Base-by-base conservation (phyloP, 1,140 invertebrate species). In the Scaptomyza pallida region DNA sequence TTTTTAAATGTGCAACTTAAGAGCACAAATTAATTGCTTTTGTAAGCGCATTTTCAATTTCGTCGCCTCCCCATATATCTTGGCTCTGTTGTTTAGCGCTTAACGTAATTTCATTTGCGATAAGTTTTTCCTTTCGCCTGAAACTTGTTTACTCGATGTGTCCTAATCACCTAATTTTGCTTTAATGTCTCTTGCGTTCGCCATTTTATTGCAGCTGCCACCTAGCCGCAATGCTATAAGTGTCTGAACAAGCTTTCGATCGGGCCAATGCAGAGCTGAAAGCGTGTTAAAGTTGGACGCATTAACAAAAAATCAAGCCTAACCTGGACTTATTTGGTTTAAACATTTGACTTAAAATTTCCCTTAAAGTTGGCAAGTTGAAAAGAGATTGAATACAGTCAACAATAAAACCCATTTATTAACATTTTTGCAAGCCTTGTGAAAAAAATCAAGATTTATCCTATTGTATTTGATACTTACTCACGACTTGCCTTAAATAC, bases 61-160 rank as follows among this genome's bases (percentile, higher is more conserved):
- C 45, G 35, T 10, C 69, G 47, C n/a, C n/a, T n/a, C n/a, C 44
- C 54, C 47, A 54, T 60, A 59, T 50, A 15, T 17, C 45, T 61
- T 47, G 4, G n/a, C 33, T 26, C 35, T 59, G 21, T 19, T 30
- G 26, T 6, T 30, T 30, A 8, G 6, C 51, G 33, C 68, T 44
- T 44, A 60, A 67, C 62, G 62, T 48, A 67, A 62, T 80, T 85
- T 72, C 50, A 65, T 80, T 51, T 68, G 69, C 68, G 59, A 80
- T 86, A 67, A 63, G 63, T 86, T 85, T 85, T 88, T 78, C 82
- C 81, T 86, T 88, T 86, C 82, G 74, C 70, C 72, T 48, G 21
- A 71, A 82, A 88, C 82, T 63, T 44, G 82, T 88, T 88, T 88
- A 5, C 50, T 19, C 10, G 30, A 44, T 65, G 72, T 88, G 82